Evolutionary conservation across 2,113 vertebrate species (phyloP), one percentile per base, ranked within the genome.

Genomic region (Vulpes vulpes): DNA sequence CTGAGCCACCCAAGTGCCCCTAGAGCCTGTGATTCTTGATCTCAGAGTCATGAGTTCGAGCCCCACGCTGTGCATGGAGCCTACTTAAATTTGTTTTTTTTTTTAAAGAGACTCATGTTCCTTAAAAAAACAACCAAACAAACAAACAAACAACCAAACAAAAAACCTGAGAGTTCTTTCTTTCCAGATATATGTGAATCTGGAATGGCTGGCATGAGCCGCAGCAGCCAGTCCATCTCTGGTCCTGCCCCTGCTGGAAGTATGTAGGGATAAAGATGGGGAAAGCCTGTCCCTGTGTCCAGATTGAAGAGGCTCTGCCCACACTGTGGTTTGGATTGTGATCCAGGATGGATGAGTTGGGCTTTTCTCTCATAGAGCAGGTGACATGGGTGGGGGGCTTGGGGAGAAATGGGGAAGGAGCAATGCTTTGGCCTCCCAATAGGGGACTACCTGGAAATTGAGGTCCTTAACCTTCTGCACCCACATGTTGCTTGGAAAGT

Each of bases 161-260:
- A 49, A 49, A 49, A 49, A 27, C 14, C 23, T 8, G 23, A 49
- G 38, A 27, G 7, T 76, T 15, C 43, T 20, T 7, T 43, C 10
- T 76, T 43, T 49, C 23, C 23, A 12, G 23, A 4, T 51, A 27
- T 8, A 0, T 8, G 62, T 57, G 78, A 22, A 57, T 11, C 53
- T 35, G 11, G 49, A 81, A 16, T 23, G 30, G 53, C 64, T 19
- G 10, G 11, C 4, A 1, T 1, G 19, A 17, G 35, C 35, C 27
- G 2, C 9, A 43, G 3, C 8, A 1, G 5, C 5, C 2, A 4
- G 25, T 35, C 3, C 8, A 11, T 16, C 64, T 8, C 65, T 38
- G 10, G 35, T 10, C 8, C 80, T 51, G 80, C 65, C 38, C 6
- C 22, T 0, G 1, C 23, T 76, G 0, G 74, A 53, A 43, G 20